Base-by-base conservation (phyloP, 2,797 vertebrate genomes). In the Catharus ustulatus region DNA sequence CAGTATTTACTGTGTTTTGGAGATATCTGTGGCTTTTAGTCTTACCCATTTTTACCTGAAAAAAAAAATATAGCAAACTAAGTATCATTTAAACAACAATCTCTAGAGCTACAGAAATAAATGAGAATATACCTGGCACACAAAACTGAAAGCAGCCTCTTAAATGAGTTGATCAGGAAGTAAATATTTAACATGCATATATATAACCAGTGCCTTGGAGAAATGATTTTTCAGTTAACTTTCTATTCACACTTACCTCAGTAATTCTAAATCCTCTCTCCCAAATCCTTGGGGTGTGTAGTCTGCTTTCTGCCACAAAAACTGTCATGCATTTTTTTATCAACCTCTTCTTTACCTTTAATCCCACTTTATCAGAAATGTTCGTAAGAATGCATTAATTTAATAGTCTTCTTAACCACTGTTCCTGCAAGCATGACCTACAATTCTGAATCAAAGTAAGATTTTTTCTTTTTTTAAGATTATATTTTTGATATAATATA, bases 271-370 rank as follows among this genome's bases (percentile, higher is more conserved):
- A 19, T 77, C 13, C 8, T 72, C 9, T 59, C 14, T 66, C 23
- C 8, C 34, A 64, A 67, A 64, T 17, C 54, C 21, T 9, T n/a
- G 23, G 34, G 17, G 34, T 36, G 24, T 58, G 7, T 36, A 18
- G 36, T 58, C 23, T 58, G 23, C 23, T 58, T 36, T 58, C 11
- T 36, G 23, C 13, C 9, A 16, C 43, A 61, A 82, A 26, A 89
- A 16, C 3, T 15, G 7, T 32, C 3, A 23, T 0, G 18, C 15
- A 48, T 43, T 38, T 55, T 67, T 74, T 51, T 6, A 8, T 7
- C 16, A 19, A 52, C 2, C 4, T 72, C 8, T 69, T 85, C 9
- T 73, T 5, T 74, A 36, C 2, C 1, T 29, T 69, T 73, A 21
- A 69, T 27, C 10, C 10, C 5, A 48, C 4, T 54, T 7, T 62